Base-by-base conservation (phyloP, 30 jellyfish, hydroid and myxozoan species). In the Cassiopea xamachana region DNA sequence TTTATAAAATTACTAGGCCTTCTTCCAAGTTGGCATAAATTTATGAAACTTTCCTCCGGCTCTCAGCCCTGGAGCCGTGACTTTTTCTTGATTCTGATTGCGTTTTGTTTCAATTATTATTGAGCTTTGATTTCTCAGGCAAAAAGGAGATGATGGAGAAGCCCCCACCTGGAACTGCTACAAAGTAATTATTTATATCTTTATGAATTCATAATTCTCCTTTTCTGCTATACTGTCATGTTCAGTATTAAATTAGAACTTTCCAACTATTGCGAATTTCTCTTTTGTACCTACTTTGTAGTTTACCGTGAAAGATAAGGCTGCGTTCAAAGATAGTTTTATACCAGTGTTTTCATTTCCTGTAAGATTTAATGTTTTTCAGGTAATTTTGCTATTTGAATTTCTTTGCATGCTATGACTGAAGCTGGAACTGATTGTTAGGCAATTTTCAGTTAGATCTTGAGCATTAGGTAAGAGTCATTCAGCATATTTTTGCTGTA, bases 131-230 rank as follows among this genome's bases (percentile, higher is more conserved):
- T 55, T 55, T 55, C 64, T 55, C 64, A 55, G 64, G 64, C 64
- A 55, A 71, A 19, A 71, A 5, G 27, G 80, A 71, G 39, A 39
- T 8, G 1, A 43, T 12, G 2, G 50, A 71, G 58, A 71, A 55
- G 27, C 80, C 80, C 58, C 80, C 80, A 71, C 50, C 59, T 3
- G 80, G 58, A 71, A 71, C 58, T 71, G 50, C 80, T 39, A 19
- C 80, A 71, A 71, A 43, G 80, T 71, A 71, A 71, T 0, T 19
- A 71, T 71, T 18, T n/a, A 1, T 19, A 15, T 67, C 7, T 3
- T 67, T 67, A 14, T 67, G 12, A 6, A 10, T 55, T 55, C 12
- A 10, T 55, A 6, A 55, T 6, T 55, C 10, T 55, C 7, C 7
- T 55, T 10, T 55, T 55, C 64, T 3, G 12, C 64, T 55, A 10